Evolutionary conservation across 1,140 invertebrate species (phyloP).

Genomic region (Rhyzopertha dominica): DNA sequence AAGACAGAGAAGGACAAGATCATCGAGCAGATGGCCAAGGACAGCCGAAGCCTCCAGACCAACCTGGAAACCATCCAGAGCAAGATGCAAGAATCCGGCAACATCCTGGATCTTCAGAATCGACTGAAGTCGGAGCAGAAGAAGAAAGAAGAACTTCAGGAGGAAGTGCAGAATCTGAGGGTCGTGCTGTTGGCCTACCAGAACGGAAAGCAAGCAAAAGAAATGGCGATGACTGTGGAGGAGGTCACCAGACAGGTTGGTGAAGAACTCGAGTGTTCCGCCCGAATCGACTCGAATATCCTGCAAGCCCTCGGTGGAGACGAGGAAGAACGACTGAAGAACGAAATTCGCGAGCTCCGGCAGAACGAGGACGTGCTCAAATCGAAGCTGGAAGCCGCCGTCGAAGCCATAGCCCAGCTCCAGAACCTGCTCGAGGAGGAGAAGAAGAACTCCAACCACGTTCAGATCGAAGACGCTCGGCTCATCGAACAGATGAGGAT

Average conservation of each 20-base stretch:
- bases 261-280: slow-evolving; percentile 56
- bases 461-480: slow-evolving; percentile 56
- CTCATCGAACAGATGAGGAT: slow-evolving; percentile 58
- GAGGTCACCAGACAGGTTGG: slow-evolving; percentile 54
- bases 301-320: slow-evolving; percentile 47
- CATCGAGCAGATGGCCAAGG: slow-evolving; percentile 50
- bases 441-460: slow-evolving; percentile 47
- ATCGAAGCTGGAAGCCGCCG: slow-evolving; percentile 42
- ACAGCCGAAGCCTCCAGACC: slow-evolving; percentile 48
- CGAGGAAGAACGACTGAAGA: slow-evolving; percentile 47
- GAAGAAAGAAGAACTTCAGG: slow-evolving; percentile 41
- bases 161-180: slow-evolving; percentile 42
- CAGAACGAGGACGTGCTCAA: slow-evolving; percentile 36
- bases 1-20: slow-evolving; percentile 54
- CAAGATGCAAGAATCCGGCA: slow-evolving; percentile 50
- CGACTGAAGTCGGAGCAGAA: slow-evolving; percentile 42
- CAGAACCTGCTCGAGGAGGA: slow-evolving; percentile 49
- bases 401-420: slow-evolving; percentile 41
- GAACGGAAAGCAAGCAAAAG: slow-evolving; percentile 25
- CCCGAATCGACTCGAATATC: slow-evolving; percentile 54
- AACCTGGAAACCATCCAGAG: slow-evolving; percentile 50
- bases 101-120: slow-evolving; percentile 44
- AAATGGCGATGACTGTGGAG: slow-evolving; percentile 48
- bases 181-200: slow-evolving; percentile 29
- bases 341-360: slow-evolving; percentile 41